Base-by-base conservation (phyloP, 2,113 vertebrate genomes). In the Scomber colias region DNA sequence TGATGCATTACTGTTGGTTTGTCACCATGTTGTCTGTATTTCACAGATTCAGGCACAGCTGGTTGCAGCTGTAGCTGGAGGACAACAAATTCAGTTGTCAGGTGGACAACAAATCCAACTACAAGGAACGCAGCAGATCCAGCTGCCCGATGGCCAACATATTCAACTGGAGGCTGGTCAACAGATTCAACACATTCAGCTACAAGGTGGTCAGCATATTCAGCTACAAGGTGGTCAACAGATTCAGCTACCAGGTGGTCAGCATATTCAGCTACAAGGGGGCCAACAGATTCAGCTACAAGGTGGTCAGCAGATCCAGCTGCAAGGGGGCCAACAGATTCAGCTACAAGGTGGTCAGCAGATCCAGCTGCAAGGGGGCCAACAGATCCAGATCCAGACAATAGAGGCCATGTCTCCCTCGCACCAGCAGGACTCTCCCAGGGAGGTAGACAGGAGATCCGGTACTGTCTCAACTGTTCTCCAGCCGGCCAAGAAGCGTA, bases 401-500 rank as follows among this genome's bases (percentile, higher is more conserved):
- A 97, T 98, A 1, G 97, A 97, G 82, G 95, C 97, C 4, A 94
- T 98, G 88, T 97, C 97, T 45, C 97, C 97, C 16, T 95, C 96
- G 27, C 96, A 96, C 75, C 94, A 94, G n/a, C 97, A 97, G 71
- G 97, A 96, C 73, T 97, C 96, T 30, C 95, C 95, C 0, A 95
- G 97, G 83, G 97, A 98, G 87, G 95, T 93, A n/a, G 98, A 98
- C 62, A 94, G 97, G 30, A 94, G 98, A 72, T 27, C 76, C 0
- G 95, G 94, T 72, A 93, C 95, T 76, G 94, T 95, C 0, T 95
- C 97, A 11, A 96, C 96, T 5, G 98, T 99, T 62, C 97, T 99
- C 69, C 98, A 99, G 87, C 98, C 98, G 0, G 98, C 97, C 86
- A 99, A 99, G 94, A 99, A 99, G 75, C 98, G 98, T 75, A 99